Evolutionary conservation across 1,140 invertebrate species (phyloP), one percentile per base, ranked within the genome.

Genomic region (Drosophila nebulosa): DNA sequence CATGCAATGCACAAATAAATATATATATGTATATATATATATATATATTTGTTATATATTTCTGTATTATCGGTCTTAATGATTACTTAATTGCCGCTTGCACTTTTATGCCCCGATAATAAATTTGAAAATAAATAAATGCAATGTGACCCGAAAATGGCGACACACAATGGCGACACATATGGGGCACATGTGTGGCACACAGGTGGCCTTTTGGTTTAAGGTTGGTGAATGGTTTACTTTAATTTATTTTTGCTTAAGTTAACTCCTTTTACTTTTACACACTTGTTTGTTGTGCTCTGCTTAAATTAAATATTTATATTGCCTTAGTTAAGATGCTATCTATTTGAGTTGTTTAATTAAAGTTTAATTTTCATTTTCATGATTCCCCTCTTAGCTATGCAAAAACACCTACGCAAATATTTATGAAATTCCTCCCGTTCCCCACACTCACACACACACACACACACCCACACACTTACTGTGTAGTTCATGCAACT

Each of bases 121-220:
- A 52, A 52, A 52, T 52, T 26, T 26, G 18, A 30, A 16, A 30
- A 55, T 55, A 10, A 55, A 55, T 55, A 55, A 51, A 30, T 55
- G 52, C 24, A 30, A 55, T 30, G 22, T 16, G 30, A 61, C 36
- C 21, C 36, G 21, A 32, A 30, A 30, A 4, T 50, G 14, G 16
- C 57, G n/a, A 26, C 21, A 61, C 10, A 46, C 39, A 61, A 61
- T 32, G 18, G 64, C 53, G 24, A 59, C 16, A 51, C 32, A 30
- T 30, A 30, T 30, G 27, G 27, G 27, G 27, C 21, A 59, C 60
- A 24, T 36, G 27, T n/a, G 30, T n/a, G n/a, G n/a, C 26, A 36
- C 62, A 32, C 74, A 90, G 89, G 89, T 90, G 63, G 89, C 89
- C 36, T 90, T 90, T 79, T 90, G 89, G 89, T 90, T 90, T 90